Percentiles rank a stretch among this genome's conserved stretches.
phyloP scores from a whole-genome alignment of 2,888 invertebrate species.

The Xestobium rufovillosum region DNA sequence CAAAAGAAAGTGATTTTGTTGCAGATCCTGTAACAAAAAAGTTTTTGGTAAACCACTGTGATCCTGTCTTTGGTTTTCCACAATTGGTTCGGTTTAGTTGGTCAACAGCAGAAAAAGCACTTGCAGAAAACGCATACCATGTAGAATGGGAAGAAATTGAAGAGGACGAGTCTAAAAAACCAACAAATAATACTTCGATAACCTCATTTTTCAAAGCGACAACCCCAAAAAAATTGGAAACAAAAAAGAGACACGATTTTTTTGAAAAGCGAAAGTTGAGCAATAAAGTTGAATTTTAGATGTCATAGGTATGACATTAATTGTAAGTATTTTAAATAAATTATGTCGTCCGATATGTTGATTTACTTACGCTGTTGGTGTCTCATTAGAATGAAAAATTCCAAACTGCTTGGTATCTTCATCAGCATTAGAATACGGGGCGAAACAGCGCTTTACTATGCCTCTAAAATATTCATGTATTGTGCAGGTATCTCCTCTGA shows the following conservation, averaged over 20 bases:
- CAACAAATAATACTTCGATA: constrained; percentile 37
- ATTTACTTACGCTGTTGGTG: too few species aligned
- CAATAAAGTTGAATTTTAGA: constrained; percentile 48
- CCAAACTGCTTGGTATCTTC: background rate
- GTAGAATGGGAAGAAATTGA: constrained; percentile 67
- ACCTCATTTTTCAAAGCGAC: constrained; percentile 41
- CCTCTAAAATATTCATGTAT: too few species aligned
- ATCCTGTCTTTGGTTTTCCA: constrained; percentile 92
- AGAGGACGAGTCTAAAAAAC: constrained; percentile 34
- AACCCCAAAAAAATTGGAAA: constrained; percentile 25
- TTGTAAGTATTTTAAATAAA: too few species aligned
- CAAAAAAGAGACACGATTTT: constrained; percentile 55
- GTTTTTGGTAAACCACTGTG: constrained; percentile 73
- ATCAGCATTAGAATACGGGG: too few species aligned
- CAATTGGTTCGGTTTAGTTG: constrained; percentile 93
- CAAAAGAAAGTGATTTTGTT: too few species aligned
- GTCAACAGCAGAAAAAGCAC: constrained; percentile 83
- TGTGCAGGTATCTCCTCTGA: too few species aligned
- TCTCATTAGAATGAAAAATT: too few species aligned
- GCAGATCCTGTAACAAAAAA: constrained; percentile 89
- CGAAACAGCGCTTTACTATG: too few species aligned
- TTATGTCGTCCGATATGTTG: too few species aligned
- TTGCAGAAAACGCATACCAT: constrained; percentile 64
- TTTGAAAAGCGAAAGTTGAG: constrained; percentile 59
- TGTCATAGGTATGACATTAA: too few species aligned